These are phyloP conservation scores for Eudyptes chrysolophus DNA, from an alignment of 2,113 vertebrate genomes.

Conservation along the genomic window DNA sequence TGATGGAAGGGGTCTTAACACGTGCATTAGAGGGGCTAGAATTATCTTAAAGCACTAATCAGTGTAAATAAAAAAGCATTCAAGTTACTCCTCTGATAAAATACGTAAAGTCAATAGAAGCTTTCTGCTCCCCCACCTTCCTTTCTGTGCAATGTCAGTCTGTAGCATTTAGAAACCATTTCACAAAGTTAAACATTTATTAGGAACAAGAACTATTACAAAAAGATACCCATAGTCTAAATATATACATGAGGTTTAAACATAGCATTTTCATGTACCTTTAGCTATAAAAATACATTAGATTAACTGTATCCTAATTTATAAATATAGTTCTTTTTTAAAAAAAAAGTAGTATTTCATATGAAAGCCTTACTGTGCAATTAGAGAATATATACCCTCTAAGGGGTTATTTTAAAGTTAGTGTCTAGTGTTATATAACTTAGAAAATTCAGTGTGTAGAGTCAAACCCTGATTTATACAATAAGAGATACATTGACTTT, in stretches of 20 bases:
- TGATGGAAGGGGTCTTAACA: neutral
- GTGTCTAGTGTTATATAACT: conserved; percentile 67
- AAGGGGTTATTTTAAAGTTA: conserved; percentile 63
- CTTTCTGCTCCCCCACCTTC: neutral
- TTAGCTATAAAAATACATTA: conserved; percentile 81
- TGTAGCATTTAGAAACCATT: neutral
- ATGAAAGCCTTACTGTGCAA: conserved; percentile 75
- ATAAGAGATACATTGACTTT: conserved; percentile 17
- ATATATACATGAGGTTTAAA: conserved; percentile 80
- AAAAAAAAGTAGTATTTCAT: conserved; percentile 70
- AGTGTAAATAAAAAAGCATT: neutral
- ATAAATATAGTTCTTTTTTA: conserved; percentile 76
- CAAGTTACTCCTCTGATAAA: neutral
- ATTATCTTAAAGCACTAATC: neutral
- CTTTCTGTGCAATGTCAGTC: neutral
- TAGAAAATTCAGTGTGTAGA: conserved; percentile 76
- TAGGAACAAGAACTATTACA: conserved; percentile 69
- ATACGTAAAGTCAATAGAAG: neutral
- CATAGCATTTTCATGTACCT: conserved; percentile 73
- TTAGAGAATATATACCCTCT: conserved; percentile 60
- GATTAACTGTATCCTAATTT: conserved; percentile 77
- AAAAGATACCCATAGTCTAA: conserved; percentile 71
- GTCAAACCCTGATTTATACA: conserved; percentile 67
- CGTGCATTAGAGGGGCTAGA: neutral
- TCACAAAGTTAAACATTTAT: conserved; percentile 72